These are phyloP conservation scores for Mormoops blainvillei DNA, from an alignment of 2,113 vertebrate genomes.

Conservation along the genomic window DNA sequence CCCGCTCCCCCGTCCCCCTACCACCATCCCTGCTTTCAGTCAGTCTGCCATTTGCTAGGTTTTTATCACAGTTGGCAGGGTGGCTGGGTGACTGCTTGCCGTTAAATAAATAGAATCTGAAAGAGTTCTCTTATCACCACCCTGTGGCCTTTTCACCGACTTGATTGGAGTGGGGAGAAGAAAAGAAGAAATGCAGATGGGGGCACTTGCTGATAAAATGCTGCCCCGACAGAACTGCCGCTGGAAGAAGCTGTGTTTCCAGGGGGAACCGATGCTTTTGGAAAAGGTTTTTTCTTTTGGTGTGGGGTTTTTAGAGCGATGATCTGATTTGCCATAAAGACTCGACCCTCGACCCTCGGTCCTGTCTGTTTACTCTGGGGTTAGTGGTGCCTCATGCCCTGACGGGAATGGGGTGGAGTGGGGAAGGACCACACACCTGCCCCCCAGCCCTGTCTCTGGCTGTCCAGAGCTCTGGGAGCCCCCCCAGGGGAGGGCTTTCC, in stretches of 20 bases:
- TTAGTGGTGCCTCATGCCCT: too few relatives aligned
- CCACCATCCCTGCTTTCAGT: not conserved
- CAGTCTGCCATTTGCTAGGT: not conserved
- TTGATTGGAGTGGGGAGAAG: not conserved
- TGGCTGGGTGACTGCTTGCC: not conserved
- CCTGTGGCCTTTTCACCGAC: not conserved
- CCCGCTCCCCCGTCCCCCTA: not conserved
- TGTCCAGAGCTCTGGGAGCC: not conserved
- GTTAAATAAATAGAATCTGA: not conserved
- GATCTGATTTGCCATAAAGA: not conserved
- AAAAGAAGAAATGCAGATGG: not conserved
- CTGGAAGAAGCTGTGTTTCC: not conserved
- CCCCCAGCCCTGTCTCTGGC: not conserved
- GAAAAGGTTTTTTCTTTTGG: not conserved
- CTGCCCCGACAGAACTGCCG: rapidly evolving
- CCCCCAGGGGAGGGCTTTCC: rapidly evolving
- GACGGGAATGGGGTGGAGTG: rapidly evolving
- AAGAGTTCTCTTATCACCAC: not conserved
- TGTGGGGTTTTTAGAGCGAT: not conserved
- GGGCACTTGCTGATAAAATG: not conserved
- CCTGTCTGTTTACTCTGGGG: not conserved
- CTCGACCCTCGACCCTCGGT: too few relatives aligned
- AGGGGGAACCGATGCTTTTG: not conserved
- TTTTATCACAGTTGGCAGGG: not conserved
- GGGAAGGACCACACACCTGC: too few relatives aligned